Percentiles rank a stretch among this genome's conserved stretches.
phyloP scores from a whole-genome alignment of 2,113 vertebrate species.

The Chrysochloris asiatica region DNA sequence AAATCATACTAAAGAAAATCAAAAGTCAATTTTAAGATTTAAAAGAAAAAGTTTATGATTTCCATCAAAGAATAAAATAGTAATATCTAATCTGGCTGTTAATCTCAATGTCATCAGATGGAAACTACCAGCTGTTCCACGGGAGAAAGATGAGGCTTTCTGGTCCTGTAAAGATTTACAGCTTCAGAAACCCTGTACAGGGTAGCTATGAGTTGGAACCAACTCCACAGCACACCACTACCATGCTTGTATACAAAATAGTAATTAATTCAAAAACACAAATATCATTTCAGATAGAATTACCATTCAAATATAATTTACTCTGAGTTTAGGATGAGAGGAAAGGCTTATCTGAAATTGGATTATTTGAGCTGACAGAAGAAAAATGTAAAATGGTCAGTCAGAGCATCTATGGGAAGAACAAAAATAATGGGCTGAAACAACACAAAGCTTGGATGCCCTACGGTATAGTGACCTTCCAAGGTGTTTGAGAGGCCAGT shows the following conservation, averaged over 20 bases:
- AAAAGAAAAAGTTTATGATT: background rate
- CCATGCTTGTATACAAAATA: no score
- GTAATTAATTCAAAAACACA: background rate
- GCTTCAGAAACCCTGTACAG: no score
- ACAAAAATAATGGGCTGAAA: background rate
- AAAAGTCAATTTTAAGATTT: background rate
- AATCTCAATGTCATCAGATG: no score
- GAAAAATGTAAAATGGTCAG: background rate
- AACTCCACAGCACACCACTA: no score
- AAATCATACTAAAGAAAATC: no score
- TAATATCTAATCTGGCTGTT: no score
- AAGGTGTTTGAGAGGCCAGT: background rate
- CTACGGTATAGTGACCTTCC: no score
- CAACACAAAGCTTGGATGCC: background rate
- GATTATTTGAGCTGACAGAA: no score
- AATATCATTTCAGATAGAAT: background rate
- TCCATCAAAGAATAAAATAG: background rate
- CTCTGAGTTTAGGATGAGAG: fast-evolving
- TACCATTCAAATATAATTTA: background rate
- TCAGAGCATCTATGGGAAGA: background rate
- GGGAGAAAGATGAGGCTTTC: no score
- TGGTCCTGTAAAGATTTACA: no score
- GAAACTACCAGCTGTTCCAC: no score
- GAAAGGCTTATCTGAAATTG: background rate
- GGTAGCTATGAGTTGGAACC: no score